A percentile compares a stretch with the other conserved stretches of the same genome.
phyloP scores from a whole-genome alignment of 2,888 invertebrate genomes.

The Eristalis tenax region DNA sequence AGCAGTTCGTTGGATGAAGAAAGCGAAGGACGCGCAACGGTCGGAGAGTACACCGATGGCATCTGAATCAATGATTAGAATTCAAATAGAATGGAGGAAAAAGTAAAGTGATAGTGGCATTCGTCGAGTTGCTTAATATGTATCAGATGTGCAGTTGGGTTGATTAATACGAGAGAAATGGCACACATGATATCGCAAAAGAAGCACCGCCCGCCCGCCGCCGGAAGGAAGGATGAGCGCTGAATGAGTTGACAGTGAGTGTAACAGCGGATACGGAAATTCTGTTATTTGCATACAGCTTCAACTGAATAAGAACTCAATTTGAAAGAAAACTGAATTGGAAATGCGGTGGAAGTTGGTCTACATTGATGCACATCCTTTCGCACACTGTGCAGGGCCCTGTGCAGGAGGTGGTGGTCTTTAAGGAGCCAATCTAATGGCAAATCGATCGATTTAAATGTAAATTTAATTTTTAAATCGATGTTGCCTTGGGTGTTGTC shows the following conservation, averaged over 20 bases:
- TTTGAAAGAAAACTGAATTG: constrained; percentile 61
- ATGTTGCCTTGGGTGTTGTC: neutral
- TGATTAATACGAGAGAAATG: constrained; percentile 51
- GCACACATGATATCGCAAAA: constrained; percentile 24
- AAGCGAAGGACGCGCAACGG: neutral
- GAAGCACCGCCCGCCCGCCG: neutral
- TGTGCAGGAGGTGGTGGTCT: neutral
- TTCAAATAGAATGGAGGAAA: constrained; percentile 34
- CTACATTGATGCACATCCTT: constrained; percentile 3
- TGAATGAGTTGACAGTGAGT: constrained; percentile 14
- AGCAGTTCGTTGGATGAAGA: constrained; percentile 20
- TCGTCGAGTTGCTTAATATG: constrained; percentile 46
- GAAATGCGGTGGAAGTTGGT: constrained; percentile 22
- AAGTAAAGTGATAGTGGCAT: constrained; percentile 14
- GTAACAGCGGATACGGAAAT: constrained; percentile 61
- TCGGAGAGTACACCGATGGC: neutral
- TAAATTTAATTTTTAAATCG: constrained; percentile 31
- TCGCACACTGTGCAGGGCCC: neutral
- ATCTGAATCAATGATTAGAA: constrained; percentile 45
- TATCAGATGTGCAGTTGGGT: constrained; percentile 40
- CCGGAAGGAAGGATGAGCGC: constrained; percentile 45
- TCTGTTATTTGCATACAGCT: constrained; percentile 64
- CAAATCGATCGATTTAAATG: constrained; percentile 34
- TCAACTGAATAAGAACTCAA: constrained; percentile 66
- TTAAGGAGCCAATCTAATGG: constrained; percentile 20